A percentile compares a stretch with the other conserved stretches of the same genome.
These are phyloP conservation scores for Diplodus sargus DNA, from an alignment of 2,797 vertebrate species.

Conservation along the genomic window DNA sequence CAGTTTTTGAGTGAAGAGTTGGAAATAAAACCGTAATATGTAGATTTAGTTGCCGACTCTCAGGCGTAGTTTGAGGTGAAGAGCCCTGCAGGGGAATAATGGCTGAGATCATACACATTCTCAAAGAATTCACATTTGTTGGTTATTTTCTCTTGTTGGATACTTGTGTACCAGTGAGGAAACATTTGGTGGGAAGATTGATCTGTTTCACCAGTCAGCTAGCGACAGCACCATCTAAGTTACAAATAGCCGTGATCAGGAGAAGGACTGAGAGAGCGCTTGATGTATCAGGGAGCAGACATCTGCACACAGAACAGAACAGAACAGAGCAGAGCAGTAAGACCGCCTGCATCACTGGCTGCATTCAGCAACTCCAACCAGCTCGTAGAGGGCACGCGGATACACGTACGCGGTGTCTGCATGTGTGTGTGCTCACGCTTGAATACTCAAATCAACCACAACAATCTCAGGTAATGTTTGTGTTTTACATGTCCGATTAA, in stretches of 20 bases:
- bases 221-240: conserved; percentile 5
- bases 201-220: conserved; percentile 26
- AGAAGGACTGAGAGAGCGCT: conserved; percentile 3
- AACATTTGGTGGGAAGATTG: conserved; percentile 9
- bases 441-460: neutral
- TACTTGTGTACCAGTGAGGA: neutral
- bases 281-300: conserved; percentile 36
- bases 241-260: conserved; percentile 36
- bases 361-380: conserved; percentile 20
- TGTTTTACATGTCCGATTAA: neutral
- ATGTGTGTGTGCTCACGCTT: neutral
- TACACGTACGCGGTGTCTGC: neutral
- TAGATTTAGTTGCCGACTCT: conserved; percentile 3
- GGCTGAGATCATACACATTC: neutral
- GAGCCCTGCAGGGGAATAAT: too few relatives aligned
- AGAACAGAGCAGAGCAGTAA: conserved; percentile 15
- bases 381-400: neutral
- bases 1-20: neutral
- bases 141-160: neutral
- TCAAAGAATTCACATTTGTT: conserved; percentile 1
- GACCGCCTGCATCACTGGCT: neutral
- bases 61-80: neutral
- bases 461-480: neutral
- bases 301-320: neutral
- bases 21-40: neutral